Percentiles rank a stretch among this genome's conserved stretches.
These are phyloP conservation scores for Siniperca chuatsi DNA, from an alignment of 2,113 vertebrate genomes.

Conservation along the genomic window DNA sequence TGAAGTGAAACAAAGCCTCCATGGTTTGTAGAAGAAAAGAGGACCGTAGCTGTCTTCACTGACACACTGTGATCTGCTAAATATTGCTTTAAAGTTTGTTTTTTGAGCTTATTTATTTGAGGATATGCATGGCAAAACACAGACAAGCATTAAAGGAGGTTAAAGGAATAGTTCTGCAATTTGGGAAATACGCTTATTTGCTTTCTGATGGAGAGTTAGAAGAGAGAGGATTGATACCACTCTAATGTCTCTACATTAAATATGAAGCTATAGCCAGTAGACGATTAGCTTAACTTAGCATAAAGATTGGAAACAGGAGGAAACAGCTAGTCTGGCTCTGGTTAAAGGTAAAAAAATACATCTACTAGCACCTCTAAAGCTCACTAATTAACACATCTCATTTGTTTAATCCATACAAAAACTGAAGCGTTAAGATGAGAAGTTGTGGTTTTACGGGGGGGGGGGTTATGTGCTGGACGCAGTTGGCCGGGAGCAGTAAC, in stretches of 20 bases:
- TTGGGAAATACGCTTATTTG: neutral
- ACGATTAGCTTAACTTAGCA: neutral
- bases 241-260: neutral
- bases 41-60: neutral
- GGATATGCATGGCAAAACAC: neutral
- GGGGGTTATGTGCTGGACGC: no score
- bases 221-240: neutral
- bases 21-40: constrained; percentile 32
- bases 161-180: neutral
- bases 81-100: neutral
- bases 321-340: neutral
- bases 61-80: neutral
- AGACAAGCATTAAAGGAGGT: neutral
- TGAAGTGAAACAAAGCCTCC: constrained; percentile 46
- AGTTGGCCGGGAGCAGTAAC: no score
- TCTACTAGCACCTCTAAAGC: no score
- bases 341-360: no score
- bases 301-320: neutral
- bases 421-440: no score
- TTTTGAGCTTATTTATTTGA: neutral
- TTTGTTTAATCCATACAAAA: no score
- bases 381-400: no score
- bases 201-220: neutral
- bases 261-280: neutral
- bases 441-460: no score